Base-by-base conservation (phyloP, 1,140 invertebrate genomes). In the Brachionus koreanus region DNA sequence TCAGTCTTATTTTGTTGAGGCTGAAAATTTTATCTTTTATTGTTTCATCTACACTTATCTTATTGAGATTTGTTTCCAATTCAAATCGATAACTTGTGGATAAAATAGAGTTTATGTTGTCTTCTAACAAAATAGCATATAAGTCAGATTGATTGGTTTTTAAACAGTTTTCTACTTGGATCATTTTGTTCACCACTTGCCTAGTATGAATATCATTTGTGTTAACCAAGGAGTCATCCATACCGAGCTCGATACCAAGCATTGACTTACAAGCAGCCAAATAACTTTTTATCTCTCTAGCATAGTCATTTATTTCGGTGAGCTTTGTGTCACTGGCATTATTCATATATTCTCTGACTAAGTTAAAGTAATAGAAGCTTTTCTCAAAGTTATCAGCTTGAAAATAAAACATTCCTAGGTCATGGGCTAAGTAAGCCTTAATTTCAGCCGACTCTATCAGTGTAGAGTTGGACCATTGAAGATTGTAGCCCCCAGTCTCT, bases 341-440 rank as follows among this genome's bases (percentile, higher is more conserved):
- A 33, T 37, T 65, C 63, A 49, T 29, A 5, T 25, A 61, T 42
- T 79, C 49, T 43, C 39, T 61, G 12, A 79, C 49, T 13, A 33
- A 61, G 7, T 35, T 61, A 33, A 79, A 79, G 12, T 37, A 65
- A 37, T 10, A 19, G n/a, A 61, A 61, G 10, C 23, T 61, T n/a
- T 65, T 57, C 5, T 57, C 49, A 61, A 29, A 79, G 10, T 79
- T 42, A 9, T 79, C 76, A 19, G 19, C 25, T 79, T 79, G 76
- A 37, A 79, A 79, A 43, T 23, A 65, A 61, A 35, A 61, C 49
- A 79, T 79, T 37, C 33, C 76, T 13, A 79, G 35, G 19, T 79
- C 76, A 29, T 79, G 57, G 25, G 39, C 16, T 12, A 74, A 29
- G 16, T 49, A 74, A 16, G 37, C 42, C 10, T 74, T 74, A 5